A percentile compares a stretch with the other conserved stretches of the same genome.
These are phyloP conservation scores for Dermochelys coriacea DNA, from an alignment of 2,797 vertebrate genomes.

Conservation along the genomic window DNA sequence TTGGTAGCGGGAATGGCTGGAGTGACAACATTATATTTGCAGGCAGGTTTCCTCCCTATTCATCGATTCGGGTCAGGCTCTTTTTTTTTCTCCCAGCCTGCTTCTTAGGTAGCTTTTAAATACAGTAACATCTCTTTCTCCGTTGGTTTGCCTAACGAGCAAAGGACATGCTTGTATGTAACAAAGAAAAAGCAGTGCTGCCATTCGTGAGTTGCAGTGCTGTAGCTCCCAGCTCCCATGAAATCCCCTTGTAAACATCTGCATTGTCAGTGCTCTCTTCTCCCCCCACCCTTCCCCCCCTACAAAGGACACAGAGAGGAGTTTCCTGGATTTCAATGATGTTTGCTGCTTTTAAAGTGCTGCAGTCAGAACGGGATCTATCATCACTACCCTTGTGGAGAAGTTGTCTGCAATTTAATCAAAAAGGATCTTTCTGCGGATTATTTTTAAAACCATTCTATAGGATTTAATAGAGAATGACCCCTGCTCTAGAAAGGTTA, in stretches of 20 bases:
- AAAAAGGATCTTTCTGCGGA: not conserved
- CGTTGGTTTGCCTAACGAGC: not conserved
- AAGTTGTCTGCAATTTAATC: accelerated
- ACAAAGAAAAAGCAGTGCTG: accelerated
- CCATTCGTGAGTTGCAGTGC: not conserved
- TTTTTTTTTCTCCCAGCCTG: not conserved
- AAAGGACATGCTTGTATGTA: accelerated
- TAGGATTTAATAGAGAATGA: not conserved
- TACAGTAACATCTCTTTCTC: accelerated
- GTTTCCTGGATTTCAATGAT: accelerated
- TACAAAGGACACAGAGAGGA: not conserved
- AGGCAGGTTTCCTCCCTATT: not conserved
- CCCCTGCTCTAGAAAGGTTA: not conserved
- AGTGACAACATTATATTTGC: not conserved
- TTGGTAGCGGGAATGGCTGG: not conserved
- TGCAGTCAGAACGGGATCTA: not conserved
- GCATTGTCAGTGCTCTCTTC: too few species aligned
- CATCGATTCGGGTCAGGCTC: not conserved
- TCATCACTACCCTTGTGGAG: accelerated
- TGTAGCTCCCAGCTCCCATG: not conserved
- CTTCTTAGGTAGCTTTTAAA: not conserved
- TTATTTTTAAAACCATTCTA: not conserved
- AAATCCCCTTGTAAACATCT: accelerated
- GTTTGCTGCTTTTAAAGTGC: not conserved
- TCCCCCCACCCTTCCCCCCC: not conserved